Evolutionary conservation across 2,888 invertebrate genomes (phyloP), one percentile per base, ranked within the genome.

Genomic region (Tenthredo livida): DNA sequence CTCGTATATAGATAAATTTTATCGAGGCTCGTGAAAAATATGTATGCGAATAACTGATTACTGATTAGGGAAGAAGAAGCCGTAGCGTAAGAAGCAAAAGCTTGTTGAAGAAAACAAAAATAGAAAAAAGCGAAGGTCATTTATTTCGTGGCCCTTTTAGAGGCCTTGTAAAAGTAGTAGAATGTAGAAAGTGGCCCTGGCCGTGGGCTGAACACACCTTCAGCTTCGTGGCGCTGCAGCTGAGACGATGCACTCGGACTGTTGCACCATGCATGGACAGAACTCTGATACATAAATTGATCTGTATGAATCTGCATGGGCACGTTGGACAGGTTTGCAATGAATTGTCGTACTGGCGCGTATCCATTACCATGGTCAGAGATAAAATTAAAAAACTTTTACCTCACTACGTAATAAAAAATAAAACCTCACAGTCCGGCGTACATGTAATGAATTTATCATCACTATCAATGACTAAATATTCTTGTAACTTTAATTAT

Each of bases 141-240:
- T 54, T 33, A 29, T 77, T 77, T 54, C 54, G 25, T 50, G 47
- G 54, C 29, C 77, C 77, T 77, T 75, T 50, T 50, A 50, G 50
- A 47, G 77, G 37, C 77, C 77, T 54, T 50, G 77, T 50, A 77
- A 77, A 77, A 54, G 21, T 50, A 77, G 29, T 40, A 54, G 50
- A 50, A 77, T 77, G 29, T 40, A 54, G 10, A 50, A 54, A 50
- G 25, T 33, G 29, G 15, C 50, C 47, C 77, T 54, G 54, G 47
- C 50, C 77, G 77, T 77, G 77, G 77, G 77, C 33, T 25, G 47
- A 17, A 33, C 73, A n/a, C 50, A 33, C 29, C 50, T 54, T 54
- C 29, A 33, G 15, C 50, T 54, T 54, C 77, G 29, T 40, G 9
- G 29, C 33, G n/a, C 33, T 15, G 25, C 25, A 67, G 29, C 67